A percentile compares a stretch with the other conserved stretches of the same genome.
phyloP scores from a whole-genome alignment of 2,113 vertebrate species.

The Ictidomys tridecemlineatus region DNA sequence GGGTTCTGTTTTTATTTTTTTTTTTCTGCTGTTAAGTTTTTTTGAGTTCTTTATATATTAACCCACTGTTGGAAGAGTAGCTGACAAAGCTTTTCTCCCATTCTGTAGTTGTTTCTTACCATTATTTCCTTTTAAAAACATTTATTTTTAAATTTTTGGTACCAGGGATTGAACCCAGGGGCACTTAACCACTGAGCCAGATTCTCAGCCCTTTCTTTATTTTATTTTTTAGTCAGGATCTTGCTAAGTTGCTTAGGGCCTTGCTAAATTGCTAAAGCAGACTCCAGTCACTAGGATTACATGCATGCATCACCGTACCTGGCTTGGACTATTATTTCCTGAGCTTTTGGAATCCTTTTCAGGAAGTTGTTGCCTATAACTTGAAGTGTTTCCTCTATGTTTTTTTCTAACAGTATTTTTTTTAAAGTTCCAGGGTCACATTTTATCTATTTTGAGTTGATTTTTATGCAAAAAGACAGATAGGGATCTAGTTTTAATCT shows the following conservation, averaged over 20 bases:
- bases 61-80: background rate
- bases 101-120: background rate
- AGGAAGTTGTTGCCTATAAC: background rate
- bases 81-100: background rate
- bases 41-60: background rate
- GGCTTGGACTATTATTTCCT: background rate
- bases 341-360: background rate
- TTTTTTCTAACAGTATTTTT: background rate
- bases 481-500: background rate
- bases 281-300: too few species aligned
- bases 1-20: background rate
- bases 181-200: too few species aligned
- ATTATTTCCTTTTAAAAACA: too few species aligned
- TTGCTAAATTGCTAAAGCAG: too few species aligned
- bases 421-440: background rate
- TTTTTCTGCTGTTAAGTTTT: background rate
- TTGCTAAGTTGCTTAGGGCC: too few species aligned
- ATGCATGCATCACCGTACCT: too few species aligned
- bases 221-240: too few species aligned
- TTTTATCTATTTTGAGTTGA: background rate
- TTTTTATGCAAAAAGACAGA: background rate
- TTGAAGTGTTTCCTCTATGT: background rate
- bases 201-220: too few species aligned
- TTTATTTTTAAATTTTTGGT: too few species aligned
- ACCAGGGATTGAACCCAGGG: too few species aligned